These are phyloP conservation scores for Ptychadena robeensis DNA, from an alignment of 2,797 vertebrate genomes.

Conservation along the genomic window DNA sequence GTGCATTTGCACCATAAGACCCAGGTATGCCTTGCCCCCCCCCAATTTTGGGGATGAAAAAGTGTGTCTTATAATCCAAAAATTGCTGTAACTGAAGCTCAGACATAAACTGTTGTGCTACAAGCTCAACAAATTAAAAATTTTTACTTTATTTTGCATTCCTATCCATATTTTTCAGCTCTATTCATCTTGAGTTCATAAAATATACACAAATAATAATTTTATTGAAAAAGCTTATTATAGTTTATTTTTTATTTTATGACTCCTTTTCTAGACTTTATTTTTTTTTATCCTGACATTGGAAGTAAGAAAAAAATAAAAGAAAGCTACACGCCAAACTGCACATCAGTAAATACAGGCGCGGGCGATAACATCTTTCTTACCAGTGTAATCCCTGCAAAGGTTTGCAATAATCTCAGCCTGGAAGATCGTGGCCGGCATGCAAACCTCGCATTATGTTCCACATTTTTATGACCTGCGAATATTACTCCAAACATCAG, in stretches of 20 bases:
- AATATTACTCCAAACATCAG: constrained; percentile 55
- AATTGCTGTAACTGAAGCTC: too few species aligned
- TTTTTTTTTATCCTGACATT: constrained; percentile 8
- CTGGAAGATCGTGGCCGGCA: background rate
- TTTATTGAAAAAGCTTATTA: background rate
- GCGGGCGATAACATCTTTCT: constrained; percentile 26
- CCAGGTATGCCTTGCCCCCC: too few species aligned
- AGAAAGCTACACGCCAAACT: constrained; percentile 8
- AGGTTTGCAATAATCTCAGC: constrained; percentile 50
- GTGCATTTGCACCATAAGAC: too few species aligned
- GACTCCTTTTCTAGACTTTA: background rate
- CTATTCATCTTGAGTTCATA: too few species aligned
- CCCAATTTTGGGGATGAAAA: too few species aligned
- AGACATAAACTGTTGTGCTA: too few species aligned
- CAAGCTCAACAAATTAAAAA: background rate
- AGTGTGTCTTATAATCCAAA: too few species aligned
- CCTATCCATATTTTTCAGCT: background rate
- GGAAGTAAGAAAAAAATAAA: background rate
- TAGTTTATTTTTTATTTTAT: background rate
- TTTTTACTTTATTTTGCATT: background rate
- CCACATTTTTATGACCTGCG: constrained; percentile 54
- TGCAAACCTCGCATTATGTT: constrained; percentile 17
- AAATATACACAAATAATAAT: background rate
- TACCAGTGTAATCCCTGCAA: constrained; percentile 31
- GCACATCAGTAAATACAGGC: constrained; percentile 26